Percentiles rank a stretch among this genome's conserved stretches.
These are phyloP conservation scores for Phorcus lineatus DNA, from an alignment of 2,888 invertebrate species.

Conservation along the genomic window DNA sequence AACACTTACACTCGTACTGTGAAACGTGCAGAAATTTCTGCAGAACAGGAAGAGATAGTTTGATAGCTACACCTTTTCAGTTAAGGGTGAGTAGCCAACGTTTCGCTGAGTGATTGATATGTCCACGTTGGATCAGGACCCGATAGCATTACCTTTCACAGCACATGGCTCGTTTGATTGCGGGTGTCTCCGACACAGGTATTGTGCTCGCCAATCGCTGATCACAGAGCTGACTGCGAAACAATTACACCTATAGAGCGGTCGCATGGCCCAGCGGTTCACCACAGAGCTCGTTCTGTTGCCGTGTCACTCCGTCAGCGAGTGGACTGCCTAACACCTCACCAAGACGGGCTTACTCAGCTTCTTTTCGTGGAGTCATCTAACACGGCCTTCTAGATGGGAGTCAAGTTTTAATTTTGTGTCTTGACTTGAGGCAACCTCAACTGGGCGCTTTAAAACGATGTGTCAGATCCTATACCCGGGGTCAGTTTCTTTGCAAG, in stretches of 20 bases:
- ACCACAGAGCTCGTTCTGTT: not conserved
- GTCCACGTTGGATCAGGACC: not conserved
- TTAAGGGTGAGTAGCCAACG: not conserved
- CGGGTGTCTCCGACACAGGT: not conserved
- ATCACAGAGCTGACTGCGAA: constrained; percentile 2
- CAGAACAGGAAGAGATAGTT: not conserved
- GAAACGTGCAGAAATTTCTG: constrained; percentile 19
- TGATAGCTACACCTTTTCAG: not conserved
- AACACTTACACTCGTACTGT: not conserved
- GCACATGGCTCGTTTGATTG: not conserved
- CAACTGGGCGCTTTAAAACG: too few species aligned
- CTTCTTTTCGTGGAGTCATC: too few species aligned
- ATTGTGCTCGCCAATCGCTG: constrained; percentile 3
- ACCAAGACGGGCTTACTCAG: too few species aligned
- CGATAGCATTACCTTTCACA: constrained; percentile 7
- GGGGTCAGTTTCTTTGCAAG: too few species aligned
- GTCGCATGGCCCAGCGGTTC: not conserved
- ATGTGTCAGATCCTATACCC: too few species aligned
- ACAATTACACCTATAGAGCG: not conserved
- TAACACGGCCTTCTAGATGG: too few species aligned
- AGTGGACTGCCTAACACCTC: not conserved
- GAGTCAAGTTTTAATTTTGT: too few species aligned
- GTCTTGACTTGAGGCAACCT: too few species aligned
- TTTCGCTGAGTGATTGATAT: not conserved
- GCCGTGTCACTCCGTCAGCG: not conserved